These are phyloP conservation scores for Cephus sareptanus DNA, from an alignment of 2,888 invertebrate species.

Conservation along the genomic window DNA sequence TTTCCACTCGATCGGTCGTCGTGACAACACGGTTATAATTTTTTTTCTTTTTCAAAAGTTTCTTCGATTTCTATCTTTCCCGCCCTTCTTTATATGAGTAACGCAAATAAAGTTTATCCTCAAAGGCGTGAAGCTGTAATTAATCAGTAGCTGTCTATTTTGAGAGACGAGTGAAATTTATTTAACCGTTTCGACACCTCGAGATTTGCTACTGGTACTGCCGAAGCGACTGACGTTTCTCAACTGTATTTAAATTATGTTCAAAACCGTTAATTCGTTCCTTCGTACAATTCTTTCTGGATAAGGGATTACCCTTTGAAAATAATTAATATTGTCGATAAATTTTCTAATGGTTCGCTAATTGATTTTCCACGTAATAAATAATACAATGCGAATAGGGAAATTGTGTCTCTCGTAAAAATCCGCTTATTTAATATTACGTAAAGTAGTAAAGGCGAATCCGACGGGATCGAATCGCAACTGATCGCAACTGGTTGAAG, in stretches of 20 bases:
- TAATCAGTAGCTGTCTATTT: background rate
- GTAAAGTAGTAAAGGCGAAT: background rate
- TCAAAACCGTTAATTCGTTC: background rate
- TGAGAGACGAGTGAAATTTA: background rate
- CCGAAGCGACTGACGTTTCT: background rate
- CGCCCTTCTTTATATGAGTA: background rate
- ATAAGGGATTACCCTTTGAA: too few species aligned
- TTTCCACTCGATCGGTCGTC: background rate
- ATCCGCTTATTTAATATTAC: background rate
- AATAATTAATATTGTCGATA: background rate
- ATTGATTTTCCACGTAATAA: background rate
- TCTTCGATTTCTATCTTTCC: background rate
- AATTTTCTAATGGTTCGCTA: background rate
- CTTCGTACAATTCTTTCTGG: background rate
- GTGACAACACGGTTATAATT: background rate
- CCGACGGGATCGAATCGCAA: background rate
- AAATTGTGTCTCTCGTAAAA: too few species aligned
- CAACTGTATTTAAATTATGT: background rate
- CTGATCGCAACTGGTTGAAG: background rate
- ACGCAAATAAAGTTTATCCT: background rate
- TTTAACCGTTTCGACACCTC: background rate
- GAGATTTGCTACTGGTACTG: background rate
- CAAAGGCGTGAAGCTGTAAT: background rate
- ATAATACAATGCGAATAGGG: background rate
- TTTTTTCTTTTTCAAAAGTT: background rate